These are phyloP conservation scores for Promerops cafer DNA, from an alignment of 2,113 vertebrate genomes.

Conservation along the genomic window DNA sequence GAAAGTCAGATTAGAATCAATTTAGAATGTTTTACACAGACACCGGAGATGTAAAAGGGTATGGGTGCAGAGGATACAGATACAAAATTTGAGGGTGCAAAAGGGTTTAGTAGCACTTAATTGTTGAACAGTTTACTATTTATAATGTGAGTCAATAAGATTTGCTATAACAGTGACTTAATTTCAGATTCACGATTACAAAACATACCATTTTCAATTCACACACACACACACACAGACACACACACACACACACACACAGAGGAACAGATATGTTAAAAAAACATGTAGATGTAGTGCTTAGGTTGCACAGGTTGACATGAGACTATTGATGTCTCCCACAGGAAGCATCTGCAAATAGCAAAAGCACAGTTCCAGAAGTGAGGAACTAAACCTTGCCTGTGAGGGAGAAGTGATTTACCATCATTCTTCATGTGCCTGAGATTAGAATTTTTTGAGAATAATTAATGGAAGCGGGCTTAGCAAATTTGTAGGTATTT, in stretches of 20 bases:
- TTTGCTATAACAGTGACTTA: background rate
- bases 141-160: background rate
- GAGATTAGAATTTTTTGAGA: background rate
- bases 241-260: background rate
- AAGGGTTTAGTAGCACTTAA: background rate
- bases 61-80: background rate
- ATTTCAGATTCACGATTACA: background rate
- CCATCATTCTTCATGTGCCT: rapidly evolving
- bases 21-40: background rate
- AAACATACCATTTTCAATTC: background rate
- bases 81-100: background rate
- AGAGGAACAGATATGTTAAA: background rate
- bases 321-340: background rate
- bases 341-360: background rate
- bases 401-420: background rate
- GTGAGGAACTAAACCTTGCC: background rate
- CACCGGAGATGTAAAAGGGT: background rate
- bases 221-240: background rate
- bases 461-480: background rate
- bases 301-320: background rate
- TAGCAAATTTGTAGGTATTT: background rate
- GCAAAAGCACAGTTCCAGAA: background rate
- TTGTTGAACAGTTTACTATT: background rate
- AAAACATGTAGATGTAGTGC: background rate
- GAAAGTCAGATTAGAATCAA: background rate